Conservation (phyloP, 1,140 invertebrate species). For the Drosophila sp. region DNA sequence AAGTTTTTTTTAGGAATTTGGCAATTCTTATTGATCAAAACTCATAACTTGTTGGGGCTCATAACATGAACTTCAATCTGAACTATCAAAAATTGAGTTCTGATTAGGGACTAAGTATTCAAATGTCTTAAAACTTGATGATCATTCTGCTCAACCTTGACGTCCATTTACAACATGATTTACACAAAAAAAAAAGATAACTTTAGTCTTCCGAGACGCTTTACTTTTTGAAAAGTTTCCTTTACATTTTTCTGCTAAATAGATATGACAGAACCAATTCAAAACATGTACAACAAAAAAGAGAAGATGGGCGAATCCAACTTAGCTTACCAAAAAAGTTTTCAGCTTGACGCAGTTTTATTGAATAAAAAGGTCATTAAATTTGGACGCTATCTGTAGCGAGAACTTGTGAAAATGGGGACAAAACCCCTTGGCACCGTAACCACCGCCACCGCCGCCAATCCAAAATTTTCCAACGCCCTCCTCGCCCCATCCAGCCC, state of each 20-base stretch:
- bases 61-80: too few relatives aligned
- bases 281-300: conserved; percentile 23
- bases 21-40: too few relatives aligned
- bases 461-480: not conserved
- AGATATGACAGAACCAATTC: conserved; percentile 24
- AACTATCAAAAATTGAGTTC: too few relatives aligned
- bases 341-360: conserved; percentile 66
- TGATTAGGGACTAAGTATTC: not conserved
- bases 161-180: not conserved
- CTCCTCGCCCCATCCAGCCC: not conserved
- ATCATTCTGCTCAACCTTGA: not conserved
- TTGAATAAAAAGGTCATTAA: conserved; percentile 81
- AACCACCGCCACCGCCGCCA: conserved; percentile 1
- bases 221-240: conserved; percentile 4
- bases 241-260: not conserved
- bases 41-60: too few relatives aligned
- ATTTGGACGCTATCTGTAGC: conserved; percentile 79
- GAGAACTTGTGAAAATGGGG: conserved; percentile 72
- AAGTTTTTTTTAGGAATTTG: too few relatives aligned
- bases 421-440: conserved; percentile 26
- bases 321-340: conserved; percentile 14
- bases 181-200: not conserved
- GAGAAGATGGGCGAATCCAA: not conserved
- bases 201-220: not conserved
- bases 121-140: not conserved